Conservation (phyloP, 2,888 invertebrate genomes). For the Ennomos fuscantarius region DNA sequence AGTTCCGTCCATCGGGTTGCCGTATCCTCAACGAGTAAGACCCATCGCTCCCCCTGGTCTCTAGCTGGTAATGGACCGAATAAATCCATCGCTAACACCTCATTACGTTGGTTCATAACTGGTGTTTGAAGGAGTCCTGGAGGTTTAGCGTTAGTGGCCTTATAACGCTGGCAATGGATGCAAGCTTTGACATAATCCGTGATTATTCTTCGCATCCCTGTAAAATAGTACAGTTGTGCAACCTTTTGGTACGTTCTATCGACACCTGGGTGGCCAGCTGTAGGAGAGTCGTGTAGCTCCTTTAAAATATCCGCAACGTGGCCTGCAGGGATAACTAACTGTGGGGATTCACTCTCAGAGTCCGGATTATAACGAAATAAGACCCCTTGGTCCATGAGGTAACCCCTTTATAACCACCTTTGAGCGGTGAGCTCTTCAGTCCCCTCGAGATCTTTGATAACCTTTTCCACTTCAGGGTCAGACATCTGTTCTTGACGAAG, state of each 20-base stretch:
- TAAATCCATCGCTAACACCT: slow-evolving; percentile 1
- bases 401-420: slow-evolving; percentile 2
- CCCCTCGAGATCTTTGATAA: slow-evolving; percentile 1
- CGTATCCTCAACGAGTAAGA: slow-evolving; percentile 18
- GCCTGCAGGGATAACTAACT: not conserved
- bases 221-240: slow-evolving; percentile 20
- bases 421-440: not conserved
- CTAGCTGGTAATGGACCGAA: slow-evolving; percentile 19
- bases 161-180: too few relatives aligned
- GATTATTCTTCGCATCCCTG: slow-evolving; percentile 20
- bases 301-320: slow-evolving; percentile 2
- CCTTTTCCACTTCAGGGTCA: slow-evolving; percentile 4
- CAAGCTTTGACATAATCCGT: slow-evolving; percentile 21
- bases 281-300: slow-evolving; percentile 15
- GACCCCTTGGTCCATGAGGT: slow-evolving; percentile 3
- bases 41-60: slow-evolving; percentile 18
- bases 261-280: slow-evolving; percentile 20
- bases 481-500: not conserved
- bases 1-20: slow-evolving; percentile 24
- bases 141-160: too few relatives aligned
- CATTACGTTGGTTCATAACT: slow-evolving; percentile 5
- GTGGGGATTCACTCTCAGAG: slow-evolving; percentile 2
- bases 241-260: slow-evolving; percentile 23
- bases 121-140: slow-evolving; percentile 9
- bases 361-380: slow-evolving; percentile 5